These are phyloP conservation scores for Nebria ingens DNA, from an alignment of 1,140 invertebrate species.

Conservation along the genomic window DNA sequence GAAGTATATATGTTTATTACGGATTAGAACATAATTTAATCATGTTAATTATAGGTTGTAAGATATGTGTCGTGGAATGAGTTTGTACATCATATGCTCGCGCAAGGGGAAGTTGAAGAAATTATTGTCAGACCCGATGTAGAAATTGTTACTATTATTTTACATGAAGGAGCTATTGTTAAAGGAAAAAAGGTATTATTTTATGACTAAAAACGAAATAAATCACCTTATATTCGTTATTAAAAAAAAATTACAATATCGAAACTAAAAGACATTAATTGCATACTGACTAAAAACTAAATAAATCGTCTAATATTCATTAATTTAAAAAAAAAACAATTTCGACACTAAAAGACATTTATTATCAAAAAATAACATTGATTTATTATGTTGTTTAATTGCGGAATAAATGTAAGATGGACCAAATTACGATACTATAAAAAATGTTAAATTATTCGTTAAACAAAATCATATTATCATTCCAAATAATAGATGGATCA, in stretches of 20 bases:
- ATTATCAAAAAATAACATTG: too few species aligned
- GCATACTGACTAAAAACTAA: too few species aligned
- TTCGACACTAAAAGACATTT: too few species aligned
- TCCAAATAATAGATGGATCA: slow-evolving; percentile 41
- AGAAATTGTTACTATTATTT: slow-evolving; percentile 71
- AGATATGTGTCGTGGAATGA: slow-evolving; percentile 89
- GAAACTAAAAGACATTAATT: background rate
- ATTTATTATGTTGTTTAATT: too few species aligned
- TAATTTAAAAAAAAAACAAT: too few species aligned
- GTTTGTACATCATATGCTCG: slow-evolving; percentile 85
- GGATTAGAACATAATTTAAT: slow-evolving; percentile 9
- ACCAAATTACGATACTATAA: too few species aligned
- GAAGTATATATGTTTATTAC: slow-evolving; percentile 40
- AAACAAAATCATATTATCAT: background rate
- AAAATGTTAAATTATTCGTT: background rate
- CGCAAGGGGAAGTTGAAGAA: slow-evolving; percentile 85
- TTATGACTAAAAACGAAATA: background rate
- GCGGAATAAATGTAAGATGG: too few species aligned
- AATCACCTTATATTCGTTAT: slow-evolving; percentile 14
- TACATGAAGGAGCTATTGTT: slow-evolving; percentile 76
- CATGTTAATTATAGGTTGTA: slow-evolving; percentile 33
- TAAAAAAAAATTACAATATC: background rate
- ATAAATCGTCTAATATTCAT: too few species aligned
- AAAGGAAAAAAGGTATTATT: slow-evolving; percentile 64
- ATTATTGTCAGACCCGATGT: slow-evolving; percentile 73